Percentiles rank a stretch among this genome's conserved stretches.
These are phyloP conservation scores for Argopecten irradians DNA, from an alignment of 1,140 invertebrate genomes.

Conservation along the genomic window DNA sequence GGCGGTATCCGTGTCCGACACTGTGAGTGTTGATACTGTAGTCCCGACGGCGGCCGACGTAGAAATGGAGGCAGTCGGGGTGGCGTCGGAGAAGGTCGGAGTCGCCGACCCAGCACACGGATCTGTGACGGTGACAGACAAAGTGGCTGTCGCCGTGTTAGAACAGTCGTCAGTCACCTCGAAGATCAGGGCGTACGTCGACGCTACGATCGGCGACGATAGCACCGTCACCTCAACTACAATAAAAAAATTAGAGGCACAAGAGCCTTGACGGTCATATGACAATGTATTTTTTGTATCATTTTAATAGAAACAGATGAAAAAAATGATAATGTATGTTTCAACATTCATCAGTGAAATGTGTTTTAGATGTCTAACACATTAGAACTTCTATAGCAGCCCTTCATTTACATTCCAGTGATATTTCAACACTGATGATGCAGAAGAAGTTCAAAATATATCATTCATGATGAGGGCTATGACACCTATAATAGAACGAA, in stretches of 20 bases:
- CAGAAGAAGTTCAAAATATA: no score
- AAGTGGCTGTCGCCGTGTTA: conserved; percentile 2
- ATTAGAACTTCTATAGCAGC: no score
- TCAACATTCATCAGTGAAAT: no score
- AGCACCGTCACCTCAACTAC: not conserved
- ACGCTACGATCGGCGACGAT: not conserved
- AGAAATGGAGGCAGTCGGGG: not conserved
- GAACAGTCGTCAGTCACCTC: not conserved
- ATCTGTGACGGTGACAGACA: not conserved
- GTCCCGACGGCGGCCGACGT: not conserved
- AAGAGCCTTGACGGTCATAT: no score
- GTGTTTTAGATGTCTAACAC: no score
- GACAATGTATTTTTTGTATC: no score
- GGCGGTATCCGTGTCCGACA: not conserved
- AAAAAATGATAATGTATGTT: no score
- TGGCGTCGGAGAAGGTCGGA: not conserved
- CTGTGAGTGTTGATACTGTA: not conserved
- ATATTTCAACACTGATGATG: no score
- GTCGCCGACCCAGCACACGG: not conserved
- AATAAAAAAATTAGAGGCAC: not conserved
- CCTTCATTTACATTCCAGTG: no score
- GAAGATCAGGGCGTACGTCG: not conserved
- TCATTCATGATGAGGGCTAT: no score
- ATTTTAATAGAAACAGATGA: no score
- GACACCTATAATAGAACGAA: no score